Conservation (phyloP, 2,888 invertebrate species). For the Lucinisca nassula region DNA sequence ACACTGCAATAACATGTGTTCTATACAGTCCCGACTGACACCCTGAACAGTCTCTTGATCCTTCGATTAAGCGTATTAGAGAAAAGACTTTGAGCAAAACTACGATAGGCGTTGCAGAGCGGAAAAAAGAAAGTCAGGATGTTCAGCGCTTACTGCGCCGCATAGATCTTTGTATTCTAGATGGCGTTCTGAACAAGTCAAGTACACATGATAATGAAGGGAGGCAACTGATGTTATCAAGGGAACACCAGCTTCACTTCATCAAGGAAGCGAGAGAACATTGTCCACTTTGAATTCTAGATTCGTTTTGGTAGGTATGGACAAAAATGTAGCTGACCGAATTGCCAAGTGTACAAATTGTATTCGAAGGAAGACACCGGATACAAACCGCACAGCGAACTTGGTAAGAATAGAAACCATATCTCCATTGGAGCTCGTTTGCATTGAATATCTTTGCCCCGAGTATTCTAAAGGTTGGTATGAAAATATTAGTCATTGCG, state of each 20-base stretch:
- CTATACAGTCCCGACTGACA: not conserved
- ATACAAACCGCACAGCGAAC: not conserved
- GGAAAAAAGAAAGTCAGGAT: not conserved
- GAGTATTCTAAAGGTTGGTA: not conserved
- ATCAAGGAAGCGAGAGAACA: constrained; percentile 43
- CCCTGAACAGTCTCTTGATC: not conserved
- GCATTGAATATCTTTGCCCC: constrained; percentile 17
- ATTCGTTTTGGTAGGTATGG: constrained; percentile 34
- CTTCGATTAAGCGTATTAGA: not conserved
- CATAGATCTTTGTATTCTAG: not conserved
- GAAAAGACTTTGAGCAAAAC: not conserved
- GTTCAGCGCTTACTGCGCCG: not conserved
- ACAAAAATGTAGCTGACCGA: not conserved
- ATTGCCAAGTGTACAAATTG: constrained; percentile 16
- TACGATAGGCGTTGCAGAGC: not conserved
- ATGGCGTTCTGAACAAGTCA: not conserved
- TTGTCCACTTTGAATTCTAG: constrained; percentile 1
- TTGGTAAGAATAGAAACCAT: not conserved
- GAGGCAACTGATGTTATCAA: not conserved
- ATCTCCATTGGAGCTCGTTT: not conserved
- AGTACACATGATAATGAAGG: not conserved
- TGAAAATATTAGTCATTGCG: not conserved
- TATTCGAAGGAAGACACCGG: not conserved
- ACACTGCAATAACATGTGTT: not conserved
- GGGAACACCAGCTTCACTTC: not conserved